Conservation (phyloP, 2,113 vertebrate species). For the Scartelaos histophorus region DNA sequence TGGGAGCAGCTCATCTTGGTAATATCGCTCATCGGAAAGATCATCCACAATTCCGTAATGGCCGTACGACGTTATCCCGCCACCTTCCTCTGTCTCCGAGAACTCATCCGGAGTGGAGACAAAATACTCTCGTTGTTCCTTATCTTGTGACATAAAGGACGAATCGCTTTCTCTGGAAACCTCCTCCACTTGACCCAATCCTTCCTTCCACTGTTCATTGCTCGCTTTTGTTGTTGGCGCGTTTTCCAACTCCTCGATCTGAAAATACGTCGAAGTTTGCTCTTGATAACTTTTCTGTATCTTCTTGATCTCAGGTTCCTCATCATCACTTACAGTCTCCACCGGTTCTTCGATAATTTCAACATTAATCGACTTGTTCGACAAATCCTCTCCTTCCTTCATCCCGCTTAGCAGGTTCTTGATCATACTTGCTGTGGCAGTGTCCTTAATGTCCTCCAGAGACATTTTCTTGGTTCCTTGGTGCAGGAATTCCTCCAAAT, state of each 20-base stretch:
- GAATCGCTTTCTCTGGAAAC: slow-evolving; percentile 56
- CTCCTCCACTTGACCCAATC: slow-evolving; percentile 64
- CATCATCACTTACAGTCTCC: slow-evolving; percentile 73
- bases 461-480: slow-evolving; percentile 78
- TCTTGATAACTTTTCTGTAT: slow-evolving; percentile 48
- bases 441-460: slow-evolving; percentile 75
- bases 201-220: slow-evolving; percentile 43
- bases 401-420: slow-evolving; percentile 81
- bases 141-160: slow-evolving; percentile 68
- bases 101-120: slow-evolving; percentile 90
- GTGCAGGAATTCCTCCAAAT: slow-evolving; percentile 75
- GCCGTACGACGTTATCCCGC: slow-evolving; percentile 83
- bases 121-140: slow-evolving; percentile 86
- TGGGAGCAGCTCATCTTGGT: slow-evolving; percentile 67
- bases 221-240: slow-evolving; percentile 32
- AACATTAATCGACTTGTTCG: slow-evolving; percentile 83
- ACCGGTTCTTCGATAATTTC: slow-evolving; percentile 88
- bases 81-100: slow-evolving; percentile 70
- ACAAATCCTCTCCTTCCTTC: slow-evolving; percentile 68
- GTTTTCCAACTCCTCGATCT: slow-evolving; percentile 88
- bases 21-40: slow-evolving; percentile 78
- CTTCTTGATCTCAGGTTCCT: slow-evolving; percentile 59
- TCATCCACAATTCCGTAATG: slow-evolving; percentile 80
- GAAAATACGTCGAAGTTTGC: slow-evolving; percentile 79
- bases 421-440: slow-evolving; percentile 80